Conservation (phyloP, 2,113 vertebrate species). For the Xiphophorus couchianus region DNA sequence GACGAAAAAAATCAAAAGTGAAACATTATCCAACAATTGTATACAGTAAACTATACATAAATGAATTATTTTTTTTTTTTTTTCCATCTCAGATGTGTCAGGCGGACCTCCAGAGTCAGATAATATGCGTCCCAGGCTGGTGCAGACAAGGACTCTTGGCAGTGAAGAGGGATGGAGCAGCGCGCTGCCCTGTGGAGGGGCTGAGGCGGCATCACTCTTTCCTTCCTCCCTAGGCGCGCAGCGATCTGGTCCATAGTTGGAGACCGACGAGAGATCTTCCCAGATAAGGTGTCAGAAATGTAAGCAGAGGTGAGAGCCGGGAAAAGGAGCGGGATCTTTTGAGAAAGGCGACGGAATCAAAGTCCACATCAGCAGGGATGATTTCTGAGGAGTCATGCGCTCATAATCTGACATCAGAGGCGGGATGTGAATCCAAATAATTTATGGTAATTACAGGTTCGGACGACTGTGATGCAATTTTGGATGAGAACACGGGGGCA, state of each 20-base stretch:
- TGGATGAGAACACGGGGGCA: slow-evolving; percentile 35
- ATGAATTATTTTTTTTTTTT: too few species aligned
- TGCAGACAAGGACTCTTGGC: slow-evolving; percentile 32
- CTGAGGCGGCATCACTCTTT: slow-evolving; percentile 59
- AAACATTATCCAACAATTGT: too few species aligned
- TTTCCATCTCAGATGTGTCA: slow-evolving; percentile 4
- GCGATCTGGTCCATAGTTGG: slow-evolving; percentile 49
- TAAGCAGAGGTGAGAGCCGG: slow-evolving; percentile 37
- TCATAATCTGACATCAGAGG: slow-evolving; percentile 71
- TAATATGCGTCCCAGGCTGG: slow-evolving; percentile 9
- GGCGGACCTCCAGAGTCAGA: slow-evolving; percentile 36
- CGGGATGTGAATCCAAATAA: slow-evolving; percentile 66
- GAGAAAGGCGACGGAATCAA: slow-evolving; percentile 57
- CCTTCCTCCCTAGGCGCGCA: slow-evolving; percentile 51
- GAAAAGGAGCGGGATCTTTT: slow-evolving; percentile 23
- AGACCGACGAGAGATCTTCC: slow-evolving; percentile 36
- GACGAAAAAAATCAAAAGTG: too few species aligned
- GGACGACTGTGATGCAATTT: slow-evolving; percentile 49
- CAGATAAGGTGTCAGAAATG: slow-evolving; percentile 57
- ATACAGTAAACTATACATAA: too few species aligned
- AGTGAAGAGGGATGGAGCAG: slow-evolving; percentile 49
- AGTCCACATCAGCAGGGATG: slow-evolving; percentile 49
- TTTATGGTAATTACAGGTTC: slow-evolving; percentile 66
- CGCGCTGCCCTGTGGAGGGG: slow-evolving; percentile 62
- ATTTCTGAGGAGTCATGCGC: slow-evolving; percentile 63